Evolutionary conservation across 2,113 vertebrate species (phyloP).

Genomic region (Zosterops pallidus): DNA sequence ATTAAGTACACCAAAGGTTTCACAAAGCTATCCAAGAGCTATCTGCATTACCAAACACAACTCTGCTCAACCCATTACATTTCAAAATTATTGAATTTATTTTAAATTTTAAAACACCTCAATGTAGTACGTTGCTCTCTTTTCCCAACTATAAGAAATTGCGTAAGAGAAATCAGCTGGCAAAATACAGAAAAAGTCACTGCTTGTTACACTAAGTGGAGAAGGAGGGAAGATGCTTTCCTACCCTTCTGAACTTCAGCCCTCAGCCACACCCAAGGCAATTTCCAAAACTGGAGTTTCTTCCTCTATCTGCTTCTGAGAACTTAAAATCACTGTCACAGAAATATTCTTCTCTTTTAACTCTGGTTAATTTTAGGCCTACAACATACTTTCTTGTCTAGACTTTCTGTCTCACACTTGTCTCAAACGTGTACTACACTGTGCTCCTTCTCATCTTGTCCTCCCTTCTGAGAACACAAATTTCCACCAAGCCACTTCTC

Average conservation of each 20-base stretch:
- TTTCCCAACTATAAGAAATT: neutral
- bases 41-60: neutral
- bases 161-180: fast-evolving
- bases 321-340: neutral
- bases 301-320: neutral
- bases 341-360: conserved; percentile 17
- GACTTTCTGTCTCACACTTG: conserved; percentile 30
- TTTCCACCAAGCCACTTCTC: neutral
- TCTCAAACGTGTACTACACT: neutral
- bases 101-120: neutral
- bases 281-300: neutral
- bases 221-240: neutral
- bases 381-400: conserved; percentile 36
- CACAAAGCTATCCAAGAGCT: neutral
- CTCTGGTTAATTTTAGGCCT: conserved; percentile 42
- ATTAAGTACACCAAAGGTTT: neutral
- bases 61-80: neutral
- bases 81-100: neutral
- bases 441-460: neutral
- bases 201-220: neutral
- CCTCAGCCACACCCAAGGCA: neutral
- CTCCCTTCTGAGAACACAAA: neutral
- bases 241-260: neutral
- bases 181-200: neutral
- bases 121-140: neutral